Conservation (phyloP, 2,797 vertebrate genomes). For the Sebastes goodei region DNA sequence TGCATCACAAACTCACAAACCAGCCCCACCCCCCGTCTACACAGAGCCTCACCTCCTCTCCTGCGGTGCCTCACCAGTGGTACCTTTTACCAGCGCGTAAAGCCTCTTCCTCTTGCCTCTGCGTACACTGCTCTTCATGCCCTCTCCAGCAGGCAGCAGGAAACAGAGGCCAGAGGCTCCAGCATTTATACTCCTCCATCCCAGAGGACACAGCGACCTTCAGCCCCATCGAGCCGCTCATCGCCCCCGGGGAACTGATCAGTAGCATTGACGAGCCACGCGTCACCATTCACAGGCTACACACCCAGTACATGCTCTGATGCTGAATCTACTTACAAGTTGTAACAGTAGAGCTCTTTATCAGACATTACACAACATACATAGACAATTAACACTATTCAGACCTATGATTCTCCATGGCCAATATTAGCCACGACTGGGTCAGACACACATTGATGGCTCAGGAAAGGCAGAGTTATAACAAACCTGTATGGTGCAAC, state of each 20-base stretch:
- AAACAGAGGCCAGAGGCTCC: constrained; percentile 9
- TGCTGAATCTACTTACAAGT: not conserved
- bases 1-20: not conserved
- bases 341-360: not conserved
- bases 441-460: not conserved
- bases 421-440: not conserved
- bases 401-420: not conserved
- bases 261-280: constrained; percentile 48
- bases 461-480: not conserved
- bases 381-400: not conserved
- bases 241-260: constrained; percentile 68
- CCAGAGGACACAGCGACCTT: constrained; percentile 77
- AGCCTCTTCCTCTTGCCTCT: constrained; percentile 37
- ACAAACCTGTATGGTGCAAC: not conserved
- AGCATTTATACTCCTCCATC: constrained; percentile 74
- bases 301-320: not conserved
- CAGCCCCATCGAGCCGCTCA: constrained; percentile 67
- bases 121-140: constrained; percentile 51
- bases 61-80: constrained; percentile 67
- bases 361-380: not conserved
- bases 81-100: constrained; percentile 31
- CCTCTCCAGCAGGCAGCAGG: constrained; percentile 37
- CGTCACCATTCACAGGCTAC: constrained; percentile 25
- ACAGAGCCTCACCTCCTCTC: constrained; percentile 33
- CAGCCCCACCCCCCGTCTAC: not conserved